Base-by-base conservation (phyloP, 2,888 invertebrate genomes). In the Cryptosula pallasiana region DNA sequence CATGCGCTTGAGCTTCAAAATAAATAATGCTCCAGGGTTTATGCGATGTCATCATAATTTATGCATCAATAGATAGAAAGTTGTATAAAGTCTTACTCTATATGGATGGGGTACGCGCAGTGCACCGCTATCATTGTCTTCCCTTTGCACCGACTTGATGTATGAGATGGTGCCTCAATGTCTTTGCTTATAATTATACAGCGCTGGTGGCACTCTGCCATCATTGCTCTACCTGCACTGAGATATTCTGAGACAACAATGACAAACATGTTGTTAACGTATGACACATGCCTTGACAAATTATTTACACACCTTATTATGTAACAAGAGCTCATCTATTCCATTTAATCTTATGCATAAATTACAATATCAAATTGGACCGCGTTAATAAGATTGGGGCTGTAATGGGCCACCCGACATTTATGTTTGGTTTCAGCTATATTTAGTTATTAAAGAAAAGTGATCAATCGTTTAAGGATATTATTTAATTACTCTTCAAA, bases 1-100 rank as follows among this genome's bases (percentile, higher is more conserved):
- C 63, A 63, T 63, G 20, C 45, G 45, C 20, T 5, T 45, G 5
- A 45, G 45, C 45, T 13, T 45, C 45, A 27, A 63, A 63, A 63
- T 63, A 63, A 32, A 27, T 63, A 13, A 9, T 63, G 13, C 45
- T 23, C 23, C 27, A 63, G 63, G 63, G 63, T 27, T 63, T 27
- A 63, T 63, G 13, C 32, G 13, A 63, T 63, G 63, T 63, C 63
- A 63, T 63, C 27, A 63, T 63, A 63, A 63, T 63, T 63, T 63
- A 63, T 63, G 20, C 63, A 63, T 63, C 32, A 13, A 5, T 45
- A 13, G 45, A 13, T 45, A 45, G 45, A 45, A 45, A 45, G 45
- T 45, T 45, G 45, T 20, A 45, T 20, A 45, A 45, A 45, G 9
- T 45, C 45, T 13, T 57, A 9, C 57, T 57, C 13, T 57, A 57